Conservation (phyloP, 2,113 vertebrate genomes). For the Coturnix japonica region DNA sequence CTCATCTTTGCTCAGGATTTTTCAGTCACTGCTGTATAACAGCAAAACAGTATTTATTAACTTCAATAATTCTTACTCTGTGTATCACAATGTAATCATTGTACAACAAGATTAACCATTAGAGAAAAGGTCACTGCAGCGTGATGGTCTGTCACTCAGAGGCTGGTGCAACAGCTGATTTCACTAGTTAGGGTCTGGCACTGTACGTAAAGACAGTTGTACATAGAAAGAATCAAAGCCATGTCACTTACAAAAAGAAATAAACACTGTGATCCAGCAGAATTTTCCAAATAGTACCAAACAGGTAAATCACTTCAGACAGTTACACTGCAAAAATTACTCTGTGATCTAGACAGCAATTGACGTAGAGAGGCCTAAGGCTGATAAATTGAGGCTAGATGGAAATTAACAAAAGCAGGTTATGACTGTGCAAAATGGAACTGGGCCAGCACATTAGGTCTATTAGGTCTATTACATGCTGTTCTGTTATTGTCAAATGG, state of each 20-base stretch:
- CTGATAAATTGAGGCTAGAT: background rate
- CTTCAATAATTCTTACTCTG: background rate
- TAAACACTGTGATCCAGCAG: background rate
- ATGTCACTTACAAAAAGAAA: background rate
- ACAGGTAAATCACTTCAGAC: background rate
- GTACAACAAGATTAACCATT: background rate
- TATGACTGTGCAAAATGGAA: slow-evolving; percentile 28
- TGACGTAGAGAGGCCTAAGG: background rate
- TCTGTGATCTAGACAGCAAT: background rate
- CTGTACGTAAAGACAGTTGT: background rate
- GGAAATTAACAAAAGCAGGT: background rate
- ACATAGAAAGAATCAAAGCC: background rate
- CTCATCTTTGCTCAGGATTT: background rate
- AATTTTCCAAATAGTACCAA: background rate
- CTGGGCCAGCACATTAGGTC: background rate
- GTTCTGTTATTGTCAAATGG: background rate
- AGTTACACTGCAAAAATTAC: background rate
- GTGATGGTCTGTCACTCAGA: background rate
- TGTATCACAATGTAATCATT: background rate
- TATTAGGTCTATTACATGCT: background rate
- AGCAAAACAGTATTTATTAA: background rate
- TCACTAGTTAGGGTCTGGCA: background rate
- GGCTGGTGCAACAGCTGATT: background rate
- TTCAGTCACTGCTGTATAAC: background rate
- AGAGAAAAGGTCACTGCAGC: background rate